phyloP scores from a whole-genome alignment of 2,113 vertebrate species.

The Pteruthius melanotis region DNA sequence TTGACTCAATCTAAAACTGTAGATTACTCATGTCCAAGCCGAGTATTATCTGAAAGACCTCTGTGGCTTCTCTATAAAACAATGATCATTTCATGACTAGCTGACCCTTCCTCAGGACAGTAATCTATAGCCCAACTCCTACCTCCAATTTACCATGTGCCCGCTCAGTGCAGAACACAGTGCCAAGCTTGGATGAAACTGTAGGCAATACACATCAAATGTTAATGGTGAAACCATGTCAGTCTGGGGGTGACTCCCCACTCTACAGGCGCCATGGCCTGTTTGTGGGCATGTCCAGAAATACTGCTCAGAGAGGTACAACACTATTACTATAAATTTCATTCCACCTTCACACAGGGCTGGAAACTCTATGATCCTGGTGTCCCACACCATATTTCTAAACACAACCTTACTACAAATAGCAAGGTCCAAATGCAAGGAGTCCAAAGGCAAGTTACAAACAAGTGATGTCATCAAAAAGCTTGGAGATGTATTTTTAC shows the following conservation, averaged over 20 bases:
- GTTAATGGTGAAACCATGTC: accelerated
- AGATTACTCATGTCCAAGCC: neutral
- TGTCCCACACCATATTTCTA: neutral
- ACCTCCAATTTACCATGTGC: accelerated
- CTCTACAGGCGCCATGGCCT: neutral
- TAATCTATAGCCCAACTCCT: neutral
- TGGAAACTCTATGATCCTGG: neutral
- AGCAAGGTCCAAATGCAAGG: neutral
- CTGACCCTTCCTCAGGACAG: neutral
- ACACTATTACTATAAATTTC: neutral
- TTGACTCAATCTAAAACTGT: neutral
- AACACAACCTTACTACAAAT: neutral
- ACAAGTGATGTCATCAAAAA: neutral
- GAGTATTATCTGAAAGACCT: neutral
- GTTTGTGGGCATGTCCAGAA: neutral
- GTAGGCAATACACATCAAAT: neutral
- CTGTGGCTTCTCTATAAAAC: neutral
- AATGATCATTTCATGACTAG: neutral
- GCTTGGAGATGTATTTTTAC: neutral
- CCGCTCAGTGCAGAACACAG: neutral
- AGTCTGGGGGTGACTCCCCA: neutral
- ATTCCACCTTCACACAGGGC: neutral
- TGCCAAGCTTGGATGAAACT: neutral
- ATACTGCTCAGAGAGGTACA: neutral
- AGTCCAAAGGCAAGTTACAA: neutral